Evolutionary conservation across 2,797 vertebrate species (phyloP).

Genomic region (Sebastes taczanowskii): DNA sequence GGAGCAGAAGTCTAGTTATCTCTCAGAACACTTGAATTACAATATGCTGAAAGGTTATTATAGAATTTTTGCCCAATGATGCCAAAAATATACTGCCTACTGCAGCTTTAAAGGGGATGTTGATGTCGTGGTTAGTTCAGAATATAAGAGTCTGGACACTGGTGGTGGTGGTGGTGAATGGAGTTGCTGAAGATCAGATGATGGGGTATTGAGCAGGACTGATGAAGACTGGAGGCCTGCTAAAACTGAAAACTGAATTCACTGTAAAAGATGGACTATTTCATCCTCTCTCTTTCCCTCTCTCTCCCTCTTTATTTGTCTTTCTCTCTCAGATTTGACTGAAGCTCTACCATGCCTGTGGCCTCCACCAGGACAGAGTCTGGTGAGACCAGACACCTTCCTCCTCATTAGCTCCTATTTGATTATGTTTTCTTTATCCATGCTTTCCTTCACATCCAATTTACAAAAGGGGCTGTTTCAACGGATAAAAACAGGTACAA

Average conservation of each 20-base stretch:
- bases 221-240: no score
- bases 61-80: no score
- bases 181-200: no score
- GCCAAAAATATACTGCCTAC: no score
- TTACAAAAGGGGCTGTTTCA: not conserved
- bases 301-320: not conserved
- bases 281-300: not conserved
- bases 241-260: not conserved
- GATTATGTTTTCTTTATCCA: not conserved
- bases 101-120: accelerated
- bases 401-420: not conserved
- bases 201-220: no score
- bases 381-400: slow-evolving; percentile 61
- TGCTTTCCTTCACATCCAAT: not conserved
- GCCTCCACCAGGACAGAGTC: slow-evolving; percentile 76
- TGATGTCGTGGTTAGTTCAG: no score
- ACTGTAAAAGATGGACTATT: not conserved
- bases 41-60: no score
- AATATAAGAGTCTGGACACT: no score
- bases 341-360: slow-evolving; percentile 74
- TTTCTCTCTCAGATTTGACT: slow-evolving; percentile 52
- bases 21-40: no score
- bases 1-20: no score
- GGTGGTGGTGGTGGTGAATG: no score
- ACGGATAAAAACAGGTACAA: not conserved